These are phyloP conservation scores for Sebastes kiyomatsui DNA, from an alignment of 2,797 vertebrate genomes.

Conservation along the genomic window DNA sequence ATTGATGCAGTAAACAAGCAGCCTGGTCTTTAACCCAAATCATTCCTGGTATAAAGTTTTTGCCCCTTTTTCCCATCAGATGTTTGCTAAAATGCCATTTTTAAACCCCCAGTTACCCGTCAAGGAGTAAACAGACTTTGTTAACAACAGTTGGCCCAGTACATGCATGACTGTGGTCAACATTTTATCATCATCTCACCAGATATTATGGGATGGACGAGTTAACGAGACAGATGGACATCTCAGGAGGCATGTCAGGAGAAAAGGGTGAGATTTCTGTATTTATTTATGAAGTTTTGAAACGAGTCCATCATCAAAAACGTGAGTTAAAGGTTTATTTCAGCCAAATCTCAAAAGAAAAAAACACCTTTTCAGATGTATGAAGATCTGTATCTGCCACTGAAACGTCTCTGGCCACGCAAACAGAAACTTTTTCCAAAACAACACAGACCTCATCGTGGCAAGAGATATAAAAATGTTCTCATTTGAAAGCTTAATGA, in stretches of 20 bases:
- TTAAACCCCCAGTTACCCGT: slow-evolving; percentile 18
- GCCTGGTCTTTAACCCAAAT: slow-evolving; percentile 21
- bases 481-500: neutral
- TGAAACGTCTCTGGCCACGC: neutral
- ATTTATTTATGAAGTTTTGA: slow-evolving; percentile 9
- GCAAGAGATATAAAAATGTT: neutral
- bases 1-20: slow-evolving; percentile 12
- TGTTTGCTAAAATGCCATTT: slow-evolving; percentile 35
- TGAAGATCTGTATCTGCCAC: too few species aligned
- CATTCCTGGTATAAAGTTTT: neutral
- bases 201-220: slow-evolving; percentile 94
- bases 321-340: neutral
- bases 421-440: neutral
- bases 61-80: slow-evolving; percentile 11
- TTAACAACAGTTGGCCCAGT: neutral
- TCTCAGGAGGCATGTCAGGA: slow-evolving; percentile 70
- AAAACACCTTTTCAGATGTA: neutral
- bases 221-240: slow-evolving; percentile 82
- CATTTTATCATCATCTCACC: slow-evolving; percentile 56
- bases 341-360: neutral
- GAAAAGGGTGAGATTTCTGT: slow-evolving; percentile 76
- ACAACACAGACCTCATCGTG: neutral
- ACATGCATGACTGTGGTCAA: slow-evolving; percentile 10
- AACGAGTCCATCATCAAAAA: neutral
- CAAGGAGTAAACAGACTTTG: neutral